Evolutionary conservation across 2,113 vertebrate species (phyloP), one percentile per base, ranked within the genome.

Genomic region (Tetraodon nigroviridis): DNA sequence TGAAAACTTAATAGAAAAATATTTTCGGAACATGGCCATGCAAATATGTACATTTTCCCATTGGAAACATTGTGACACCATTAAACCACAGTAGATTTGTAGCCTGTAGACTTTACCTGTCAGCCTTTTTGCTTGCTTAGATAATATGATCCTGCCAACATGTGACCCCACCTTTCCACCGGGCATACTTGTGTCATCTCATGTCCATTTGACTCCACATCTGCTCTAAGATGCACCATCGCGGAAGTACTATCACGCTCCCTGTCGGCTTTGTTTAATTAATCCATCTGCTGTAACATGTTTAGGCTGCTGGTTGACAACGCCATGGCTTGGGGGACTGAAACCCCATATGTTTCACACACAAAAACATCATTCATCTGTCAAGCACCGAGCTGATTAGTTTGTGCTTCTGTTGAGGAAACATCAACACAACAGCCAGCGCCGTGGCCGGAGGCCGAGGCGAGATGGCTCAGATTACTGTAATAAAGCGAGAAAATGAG

Each of bases 381-480:
- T 37, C 32, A 37, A 37, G 32, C 8, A 12, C 32, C 10, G 10
- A 12, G 8, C 32, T 37, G 32, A 37, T 37, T 37, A 37, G 32
- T 37, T 32, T 52, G 20, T 46, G 50, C 62, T 44, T 17, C 62
- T 55, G 54, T 20, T 1, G 14, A 71, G 58, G 42, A 71, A 75
- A 44, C 53, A 57, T n/a, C 54, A 57, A 52, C 61, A 67, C 32
- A n/a, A 50, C 41, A 64, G 67, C 62, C 65, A 50, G 56, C 56
- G 70, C 55, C 55, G 55, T 21, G 51, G 62, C 63, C 2, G 27
- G n/a, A 58, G 55, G 40, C 64, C 1, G 3, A 57, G 71, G 58
- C 67, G 37, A 81, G 83, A 89, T 84, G 78, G 78, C 70, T 65
- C 40, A 69, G 85, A 85, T 89, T 85, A 85, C 71, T 71, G 64